These are phyloP conservation scores for Stylophora pistillata DNA, from an alignment of 64 coral and sea anemone species.

Conservation along the genomic window DNA sequence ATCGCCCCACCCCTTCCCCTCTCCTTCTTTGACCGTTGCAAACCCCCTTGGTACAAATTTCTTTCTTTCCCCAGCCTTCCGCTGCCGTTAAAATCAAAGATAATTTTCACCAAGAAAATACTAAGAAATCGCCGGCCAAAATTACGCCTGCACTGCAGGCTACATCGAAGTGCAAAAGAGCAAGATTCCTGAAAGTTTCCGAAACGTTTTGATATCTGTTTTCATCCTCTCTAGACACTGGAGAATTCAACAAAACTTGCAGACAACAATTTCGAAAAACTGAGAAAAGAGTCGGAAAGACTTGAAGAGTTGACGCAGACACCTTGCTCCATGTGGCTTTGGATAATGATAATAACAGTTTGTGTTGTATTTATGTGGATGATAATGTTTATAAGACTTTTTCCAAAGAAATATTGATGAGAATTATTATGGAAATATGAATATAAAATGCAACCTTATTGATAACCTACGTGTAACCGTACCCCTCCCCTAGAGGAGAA, in stretches of 20 bases:
- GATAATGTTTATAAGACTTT: conserved; percentile 93
- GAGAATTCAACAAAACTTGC: conserved; percentile 78
- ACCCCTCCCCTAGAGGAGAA: too few species aligned
- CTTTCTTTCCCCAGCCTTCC: too few species aligned
- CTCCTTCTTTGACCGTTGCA: too few species aligned
- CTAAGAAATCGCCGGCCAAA: too few species aligned
- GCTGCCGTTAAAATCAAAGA: too few species aligned
- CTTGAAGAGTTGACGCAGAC: conserved; percentile 80
- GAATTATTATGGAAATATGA: not conserved
- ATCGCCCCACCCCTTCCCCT: too few species aligned
- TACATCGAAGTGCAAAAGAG: not conserved
- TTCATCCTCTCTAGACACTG: conserved; percentile 46
- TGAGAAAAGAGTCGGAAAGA: conserved; percentile 84
- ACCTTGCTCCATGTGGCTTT: conserved; percentile 86
- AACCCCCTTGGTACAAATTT: too few species aligned
- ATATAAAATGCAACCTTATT: conserved; percentile 1
- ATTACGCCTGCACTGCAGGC: too few species aligned
- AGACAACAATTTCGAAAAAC: conserved; percentile 86
- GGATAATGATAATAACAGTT: conserved; percentile 78
- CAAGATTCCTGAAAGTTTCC: not conserved
- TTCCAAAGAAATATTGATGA: conserved; percentile 68
- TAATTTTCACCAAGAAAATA: too few species aligned
- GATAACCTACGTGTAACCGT: too few species aligned
- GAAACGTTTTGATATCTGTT: not conserved
- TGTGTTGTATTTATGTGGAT: conserved; percentile 90